These are phyloP conservation scores for Antennarius striatus DNA, from an alignment of 2,113 vertebrate genomes.

Conservation along the genomic window DNA sequence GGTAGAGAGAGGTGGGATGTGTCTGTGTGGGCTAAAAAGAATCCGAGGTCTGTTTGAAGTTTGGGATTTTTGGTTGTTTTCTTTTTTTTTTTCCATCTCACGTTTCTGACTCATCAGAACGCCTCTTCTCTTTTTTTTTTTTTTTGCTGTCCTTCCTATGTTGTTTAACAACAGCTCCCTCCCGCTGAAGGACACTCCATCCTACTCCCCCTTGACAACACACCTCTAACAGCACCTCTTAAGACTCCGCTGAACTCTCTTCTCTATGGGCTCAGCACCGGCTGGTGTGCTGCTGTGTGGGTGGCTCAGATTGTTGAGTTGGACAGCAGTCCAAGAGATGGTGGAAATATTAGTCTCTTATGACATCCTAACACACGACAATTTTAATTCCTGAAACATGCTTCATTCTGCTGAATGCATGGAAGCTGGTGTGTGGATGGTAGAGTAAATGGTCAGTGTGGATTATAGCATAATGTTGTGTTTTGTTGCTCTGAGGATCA, in stretches of 20 bases:
- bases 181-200: constrained; percentile 38
- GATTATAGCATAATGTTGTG: constrained; percentile 58
- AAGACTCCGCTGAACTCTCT: constrained; percentile 27
- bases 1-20: constrained; percentile 10
- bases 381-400: constrained; percentile 17
- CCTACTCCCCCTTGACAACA: constrained; percentile 45
- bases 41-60: constrained; percentile 56
- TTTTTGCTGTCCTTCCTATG: constrained; percentile 27
- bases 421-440: constrained; percentile 26
- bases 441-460: constrained; percentile 59
- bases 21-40: constrained; percentile 30
- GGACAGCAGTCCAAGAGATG: not conserved
- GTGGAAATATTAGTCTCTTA: not conserved
- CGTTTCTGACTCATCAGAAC: constrained; percentile 60
- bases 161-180: constrained; percentile 13
- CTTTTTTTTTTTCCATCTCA: constrained; percentile 9
- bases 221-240: constrained; percentile 38
- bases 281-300: constrained; percentile 21
- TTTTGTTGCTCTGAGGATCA: constrained; percentile 69
- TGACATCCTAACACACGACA: not conserved
- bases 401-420: not conserved
- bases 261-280: not conserved
- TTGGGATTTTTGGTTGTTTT: constrained; percentile 28
- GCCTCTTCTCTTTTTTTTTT: constrained; percentile 38
- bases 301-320: constrained; percentile 1